These are phyloP conservation scores for Hippoglossus stenolepis DNA, from an alignment of 2,113 vertebrate genomes.

Conservation along the genomic window DNA sequence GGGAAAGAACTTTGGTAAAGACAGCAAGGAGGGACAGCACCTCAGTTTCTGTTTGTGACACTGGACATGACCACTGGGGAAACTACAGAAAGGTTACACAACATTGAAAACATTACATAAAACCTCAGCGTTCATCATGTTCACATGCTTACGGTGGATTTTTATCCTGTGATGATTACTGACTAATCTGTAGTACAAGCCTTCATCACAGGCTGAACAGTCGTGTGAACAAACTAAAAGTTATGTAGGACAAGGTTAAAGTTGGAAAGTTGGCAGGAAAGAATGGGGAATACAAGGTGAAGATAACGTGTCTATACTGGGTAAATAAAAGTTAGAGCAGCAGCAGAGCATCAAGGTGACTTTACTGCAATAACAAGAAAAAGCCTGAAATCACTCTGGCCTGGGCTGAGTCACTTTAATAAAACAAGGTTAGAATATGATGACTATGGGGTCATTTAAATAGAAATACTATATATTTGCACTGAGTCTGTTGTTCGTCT, in stretches of 20 bases:
- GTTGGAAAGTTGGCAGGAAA: constrained; percentile 28
- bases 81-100: too few species aligned
- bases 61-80: too few species aligned
- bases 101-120: too few species aligned
- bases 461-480: too few species aligned
- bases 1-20: too few species aligned
- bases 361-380: constrained; percentile 18
- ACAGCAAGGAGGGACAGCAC: too few species aligned
- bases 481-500: too few species aligned
- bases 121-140: neutral
- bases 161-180: neutral
- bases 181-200: neutral
- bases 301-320: constrained; percentile 5
- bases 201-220: neutral
- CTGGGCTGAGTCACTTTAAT: too few species aligned
- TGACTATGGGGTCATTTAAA: too few species aligned
- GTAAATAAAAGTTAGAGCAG: constrained; percentile 29
- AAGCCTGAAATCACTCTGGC: neutral
- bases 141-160: neutral
- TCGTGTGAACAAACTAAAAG: neutral
- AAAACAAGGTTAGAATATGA: too few species aligned
- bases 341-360: constrained; percentile 38
- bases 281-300: neutral
- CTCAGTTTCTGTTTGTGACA: too few species aligned
- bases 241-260: constrained; percentile 13